phyloP scores from a whole-genome alignment of 2,888 invertebrate species.

The Ganaspis brasiliensis region DNA sequence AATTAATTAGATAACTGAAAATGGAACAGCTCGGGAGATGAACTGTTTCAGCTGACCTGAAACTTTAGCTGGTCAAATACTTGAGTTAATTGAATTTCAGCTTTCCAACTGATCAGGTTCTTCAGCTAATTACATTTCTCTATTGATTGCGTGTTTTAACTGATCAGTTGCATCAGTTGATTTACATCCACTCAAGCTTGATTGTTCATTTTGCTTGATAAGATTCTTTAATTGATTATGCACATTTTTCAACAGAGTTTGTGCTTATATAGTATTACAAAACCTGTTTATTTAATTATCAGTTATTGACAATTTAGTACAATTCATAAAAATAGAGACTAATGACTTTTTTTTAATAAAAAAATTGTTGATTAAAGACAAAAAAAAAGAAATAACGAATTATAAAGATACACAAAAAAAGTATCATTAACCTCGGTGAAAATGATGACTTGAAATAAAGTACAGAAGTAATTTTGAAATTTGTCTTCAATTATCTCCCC shows the following conservation, averaged over 20 bases:
- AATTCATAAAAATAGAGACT: too few relatives aligned
- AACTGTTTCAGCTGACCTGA: background rate
- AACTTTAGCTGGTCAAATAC: conserved; percentile 7
- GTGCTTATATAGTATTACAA: too few relatives aligned
- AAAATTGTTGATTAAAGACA: too few relatives aligned
- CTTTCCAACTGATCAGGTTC: conserved; percentile 5
- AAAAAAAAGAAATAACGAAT: too few relatives aligned
- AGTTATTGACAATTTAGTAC: too few relatives aligned
- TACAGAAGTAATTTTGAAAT: background rate
- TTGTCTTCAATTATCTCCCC: background rate
- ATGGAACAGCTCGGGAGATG: background rate
- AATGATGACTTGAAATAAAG: too few relatives aligned
- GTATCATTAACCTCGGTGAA: too few relatives aligned
- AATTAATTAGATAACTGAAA: conserved; percentile 2
- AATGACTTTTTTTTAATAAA: too few relatives aligned
- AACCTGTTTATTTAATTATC: too few relatives aligned
- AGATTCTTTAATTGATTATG: background rate
- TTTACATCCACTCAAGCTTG: background rate
- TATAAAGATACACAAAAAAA: too few relatives aligned
- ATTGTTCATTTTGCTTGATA: background rate
- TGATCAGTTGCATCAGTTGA: background rate
- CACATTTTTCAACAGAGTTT: too few relatives aligned
- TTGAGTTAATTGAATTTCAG: conserved; percentile 12
- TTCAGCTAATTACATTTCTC: background rate
- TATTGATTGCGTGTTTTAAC: conserved; percentile 18